These are phyloP conservation scores for Phanerotoma sp. DNA, from an alignment of 2,888 invertebrate genomes.

Conservation along the genomic window DNA sequence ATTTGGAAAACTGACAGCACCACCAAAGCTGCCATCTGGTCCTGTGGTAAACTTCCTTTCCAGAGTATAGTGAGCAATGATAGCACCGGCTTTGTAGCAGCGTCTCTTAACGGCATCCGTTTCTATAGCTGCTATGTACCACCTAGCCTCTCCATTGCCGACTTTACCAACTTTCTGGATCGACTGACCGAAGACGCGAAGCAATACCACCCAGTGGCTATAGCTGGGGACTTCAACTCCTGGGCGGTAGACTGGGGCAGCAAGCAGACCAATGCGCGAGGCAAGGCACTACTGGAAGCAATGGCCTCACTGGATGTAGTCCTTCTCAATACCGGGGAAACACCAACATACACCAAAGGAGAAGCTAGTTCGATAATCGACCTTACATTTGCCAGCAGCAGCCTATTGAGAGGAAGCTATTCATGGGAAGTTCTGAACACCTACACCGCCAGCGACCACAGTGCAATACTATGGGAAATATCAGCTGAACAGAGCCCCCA, in stretches of 20 bases:
- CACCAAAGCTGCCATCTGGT: too few species aligned
- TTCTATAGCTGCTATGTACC: slow-evolving; percentile 32
- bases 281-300: slow-evolving; percentile 25
- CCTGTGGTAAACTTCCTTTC: too few species aligned
- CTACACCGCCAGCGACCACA: slow-evolving; percentile 31
- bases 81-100: slow-evolving; percentile 29
- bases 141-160: slow-evolving; percentile 19
- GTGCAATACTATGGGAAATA: slow-evolving; percentile 24
- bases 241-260: slow-evolving; percentile 35
- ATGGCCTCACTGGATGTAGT: slow-evolving; percentile 25
- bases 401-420: slow-evolving; percentile 22
- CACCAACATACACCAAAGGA: slow-evolving; percentile 29
- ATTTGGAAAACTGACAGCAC: slow-evolving; percentile 29
- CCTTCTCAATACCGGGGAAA: slow-evolving; percentile 25
- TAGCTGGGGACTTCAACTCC: slow-evolving; percentile 35
- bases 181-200: slow-evolving; percentile 27
- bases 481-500: background rate
- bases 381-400: slow-evolving; percentile 35
- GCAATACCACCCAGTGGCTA: slow-evolving; percentile 21
- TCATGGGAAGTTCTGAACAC: slow-evolving; percentile 23
- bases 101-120: slow-evolving; percentile 18
- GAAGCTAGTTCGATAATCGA: slow-evolving; percentile 34
- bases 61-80: slow-evolving; percentile 3
- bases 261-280: slow-evolving; percentile 27
- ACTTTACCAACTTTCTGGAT: slow-evolving; percentile 21